These are phyloP conservation scores for Metallyticus violacea DNA, from an alignment of 2,888 invertebrate species.

Conservation along the genomic window DNA sequence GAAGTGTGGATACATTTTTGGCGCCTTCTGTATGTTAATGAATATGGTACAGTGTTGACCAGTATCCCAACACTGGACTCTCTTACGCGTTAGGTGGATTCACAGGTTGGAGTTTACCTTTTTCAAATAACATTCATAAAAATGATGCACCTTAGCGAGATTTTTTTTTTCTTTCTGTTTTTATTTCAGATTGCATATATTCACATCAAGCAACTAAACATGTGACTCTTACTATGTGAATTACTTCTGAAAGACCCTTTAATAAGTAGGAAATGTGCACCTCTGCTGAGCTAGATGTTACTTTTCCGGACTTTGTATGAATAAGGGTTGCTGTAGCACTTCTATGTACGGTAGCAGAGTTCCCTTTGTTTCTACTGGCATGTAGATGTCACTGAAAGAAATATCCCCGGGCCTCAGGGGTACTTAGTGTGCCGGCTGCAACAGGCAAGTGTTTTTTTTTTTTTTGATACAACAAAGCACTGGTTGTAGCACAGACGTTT, in stretches of 20 bases:
- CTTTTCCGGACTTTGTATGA: not conserved
- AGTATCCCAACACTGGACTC: too few relatives aligned
- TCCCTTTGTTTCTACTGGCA: not conserved
- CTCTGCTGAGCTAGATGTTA: too few relatives aligned
- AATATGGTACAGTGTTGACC: too few relatives aligned
- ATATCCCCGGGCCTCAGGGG: not conserved
- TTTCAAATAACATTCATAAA: too few relatives aligned
- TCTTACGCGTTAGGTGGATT: too few relatives aligned
- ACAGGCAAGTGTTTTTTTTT: not conserved
- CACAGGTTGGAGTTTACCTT: too few relatives aligned
- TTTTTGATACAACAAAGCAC: not conserved
- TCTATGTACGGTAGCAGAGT: not conserved
- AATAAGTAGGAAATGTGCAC: not conserved
- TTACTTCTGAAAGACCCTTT: not conserved
- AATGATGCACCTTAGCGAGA: too few relatives aligned
- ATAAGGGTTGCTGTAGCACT: not conserved
- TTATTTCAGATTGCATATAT: too few relatives aligned
- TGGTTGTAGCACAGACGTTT: not conserved
- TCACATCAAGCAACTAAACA: too few relatives aligned
- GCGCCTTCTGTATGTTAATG: too few relatives aligned
- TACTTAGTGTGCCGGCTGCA: not conserved
- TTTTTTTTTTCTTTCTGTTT: too few relatives aligned
- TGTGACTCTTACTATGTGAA: not conserved
- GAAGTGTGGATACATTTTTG: too few relatives aligned
- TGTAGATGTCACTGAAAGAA: not conserved